Percentiles rank a stretch among this genome's conserved stretches.
Conservation (phyloP, 2,797 vertebrate genomes). For the Gambelia wislizenii region DNA sequence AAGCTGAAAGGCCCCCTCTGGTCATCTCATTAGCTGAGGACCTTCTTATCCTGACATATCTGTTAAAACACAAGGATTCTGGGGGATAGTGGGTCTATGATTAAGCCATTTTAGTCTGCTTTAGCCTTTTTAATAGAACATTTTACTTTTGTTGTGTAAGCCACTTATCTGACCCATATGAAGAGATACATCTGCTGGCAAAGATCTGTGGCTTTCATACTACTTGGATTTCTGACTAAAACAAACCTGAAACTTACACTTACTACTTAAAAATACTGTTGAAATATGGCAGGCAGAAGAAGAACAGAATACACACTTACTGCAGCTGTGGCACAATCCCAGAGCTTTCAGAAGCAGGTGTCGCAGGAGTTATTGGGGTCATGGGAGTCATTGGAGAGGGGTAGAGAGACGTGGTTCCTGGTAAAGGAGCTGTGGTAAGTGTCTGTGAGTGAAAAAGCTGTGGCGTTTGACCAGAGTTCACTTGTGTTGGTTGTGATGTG, state of each 20-base stretch:
- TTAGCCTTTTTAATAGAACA: not conserved
- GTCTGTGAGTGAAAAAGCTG: constrained; percentile 97
- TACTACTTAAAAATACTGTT: not conserved
- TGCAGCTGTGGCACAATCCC: constrained; percentile 97
- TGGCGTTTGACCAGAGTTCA: constrained; percentile 90
- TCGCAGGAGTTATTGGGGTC: constrained; percentile 96
- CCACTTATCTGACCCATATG: not conserved
- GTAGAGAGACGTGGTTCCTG: constrained; percentile 93
- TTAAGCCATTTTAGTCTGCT: not conserved
- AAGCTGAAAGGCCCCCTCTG: not conserved
- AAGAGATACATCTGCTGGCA: not conserved
- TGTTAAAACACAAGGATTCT: not conserved
- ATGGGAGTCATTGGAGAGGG: constrained; percentile 91
- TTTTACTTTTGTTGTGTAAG: not conserved
- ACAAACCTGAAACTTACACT: not conserved
- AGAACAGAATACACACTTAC: constrained; percentile 82
- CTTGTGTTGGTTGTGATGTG: constrained; percentile 82
- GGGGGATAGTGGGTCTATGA: no score
- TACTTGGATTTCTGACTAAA: constrained; percentile 27
- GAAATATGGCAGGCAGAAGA: not conserved
- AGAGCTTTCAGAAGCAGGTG: constrained; percentile 96
- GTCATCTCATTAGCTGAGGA: not conserved
- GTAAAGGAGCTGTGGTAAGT: constrained; percentile 93
- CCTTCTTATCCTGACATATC: not conserved
- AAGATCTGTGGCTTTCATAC: constrained; percentile 28